These are phyloP conservation scores for Psilopsiagon aymara DNA, from an alignment of 2,113 vertebrate genomes.

Conservation along the genomic window DNA sequence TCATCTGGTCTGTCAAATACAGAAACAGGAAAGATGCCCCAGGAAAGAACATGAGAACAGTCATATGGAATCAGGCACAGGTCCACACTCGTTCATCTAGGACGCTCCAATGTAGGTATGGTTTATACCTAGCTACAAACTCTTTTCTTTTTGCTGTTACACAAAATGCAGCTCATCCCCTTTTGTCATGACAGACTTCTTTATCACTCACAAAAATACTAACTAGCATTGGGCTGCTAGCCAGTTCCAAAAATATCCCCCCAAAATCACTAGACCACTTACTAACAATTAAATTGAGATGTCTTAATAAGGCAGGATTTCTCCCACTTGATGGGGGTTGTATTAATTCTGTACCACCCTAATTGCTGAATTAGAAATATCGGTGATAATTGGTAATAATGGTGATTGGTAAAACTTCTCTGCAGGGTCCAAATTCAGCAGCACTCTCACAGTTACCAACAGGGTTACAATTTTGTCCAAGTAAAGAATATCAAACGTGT, in stretches of 20 bases:
- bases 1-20: neutral
- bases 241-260: neutral
- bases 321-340: fast-evolving
- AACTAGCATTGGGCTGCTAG: neutral
- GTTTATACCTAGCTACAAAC: neutral
- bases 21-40: neutral
- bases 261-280: neutral
- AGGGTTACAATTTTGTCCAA: neutral
- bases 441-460: fast-evolving
- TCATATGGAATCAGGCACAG: neutral
- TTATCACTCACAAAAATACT: neutral
- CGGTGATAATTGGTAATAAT: neutral
- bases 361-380: neutral
- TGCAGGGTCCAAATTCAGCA: neutral
- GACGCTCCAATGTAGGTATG: neutral
- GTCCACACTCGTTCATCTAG: neutral
- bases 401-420: neutral
- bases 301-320: neutral
- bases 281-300: neutral
- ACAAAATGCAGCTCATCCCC: neutral
- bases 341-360: neutral
- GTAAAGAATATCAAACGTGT: neutral
- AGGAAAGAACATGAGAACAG: neutral
- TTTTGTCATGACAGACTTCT: neutral
- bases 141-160: neutral